Conservation (phyloP, 2,888 invertebrate genomes). For the Macropis europaea region DNA sequence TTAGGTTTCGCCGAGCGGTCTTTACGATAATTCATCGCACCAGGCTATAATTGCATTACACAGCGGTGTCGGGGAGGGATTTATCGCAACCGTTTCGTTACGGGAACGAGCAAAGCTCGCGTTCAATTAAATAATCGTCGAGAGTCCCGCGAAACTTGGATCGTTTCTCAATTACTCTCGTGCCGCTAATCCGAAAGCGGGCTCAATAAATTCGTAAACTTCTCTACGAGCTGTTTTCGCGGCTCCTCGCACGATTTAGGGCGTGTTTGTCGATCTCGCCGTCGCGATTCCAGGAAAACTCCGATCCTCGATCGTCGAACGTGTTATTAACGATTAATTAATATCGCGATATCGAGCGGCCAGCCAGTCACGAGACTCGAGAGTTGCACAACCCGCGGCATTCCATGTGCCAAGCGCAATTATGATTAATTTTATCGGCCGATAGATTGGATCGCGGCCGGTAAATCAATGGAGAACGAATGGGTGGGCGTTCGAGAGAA, state of each 20-base stretch:
- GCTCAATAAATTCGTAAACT: slow-evolving; percentile 33
- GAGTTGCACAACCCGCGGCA: slow-evolving; percentile 47
- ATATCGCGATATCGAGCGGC: slow-evolving; percentile 31
- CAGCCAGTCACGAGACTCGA: neutral
- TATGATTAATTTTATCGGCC: slow-evolving; percentile 57
- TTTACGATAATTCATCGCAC: neutral
- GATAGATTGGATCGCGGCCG: slow-evolving; percentile 43
- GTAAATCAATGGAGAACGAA: slow-evolving; percentile 48
- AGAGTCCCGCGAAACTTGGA: slow-evolving; percentile 33
- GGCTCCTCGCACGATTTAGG: neutral
- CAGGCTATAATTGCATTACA: slow-evolving; percentile 9
- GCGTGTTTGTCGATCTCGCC: slow-evolving; percentile 7
- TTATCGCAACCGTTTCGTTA: slow-evolving; percentile 33
- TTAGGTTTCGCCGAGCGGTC: too few relatives aligned
- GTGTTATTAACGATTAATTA: slow-evolving; percentile 53
- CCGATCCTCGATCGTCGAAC: slow-evolving; percentile 6
- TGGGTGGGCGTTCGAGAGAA: slow-evolving; percentile 29
- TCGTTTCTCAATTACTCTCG: slow-evolving; percentile 41
- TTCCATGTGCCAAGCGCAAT: slow-evolving; percentile 51
- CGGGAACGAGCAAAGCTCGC: neutral
- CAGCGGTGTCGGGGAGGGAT: slow-evolving; percentile 2
- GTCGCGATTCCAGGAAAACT: slow-evolving; percentile 26
- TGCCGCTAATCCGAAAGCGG: slow-evolving; percentile 37
- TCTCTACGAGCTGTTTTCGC: slow-evolving; percentile 24
- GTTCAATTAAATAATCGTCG: slow-evolving; percentile 50